These are phyloP conservation scores for Dryadula phaetusa DNA, from an alignment of 2,888 invertebrate species.

Conservation along the genomic window DNA sequence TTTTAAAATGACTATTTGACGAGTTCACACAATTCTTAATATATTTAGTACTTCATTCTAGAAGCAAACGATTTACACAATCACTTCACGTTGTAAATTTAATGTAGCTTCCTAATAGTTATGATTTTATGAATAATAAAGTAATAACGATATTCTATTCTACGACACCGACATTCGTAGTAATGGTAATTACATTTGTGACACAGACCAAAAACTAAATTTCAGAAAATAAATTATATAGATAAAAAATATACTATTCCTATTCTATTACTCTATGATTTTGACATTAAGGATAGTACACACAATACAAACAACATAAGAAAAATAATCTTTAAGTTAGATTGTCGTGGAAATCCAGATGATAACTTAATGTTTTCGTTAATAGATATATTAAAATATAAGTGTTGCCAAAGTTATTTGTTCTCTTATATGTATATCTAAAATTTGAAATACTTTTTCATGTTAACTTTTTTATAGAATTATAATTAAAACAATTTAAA, in stretches of 20 bases:
- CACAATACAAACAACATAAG: too few species aligned
- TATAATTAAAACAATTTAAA: too few species aligned
- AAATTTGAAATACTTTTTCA: too few species aligned
- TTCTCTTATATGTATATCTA: too few species aligned
- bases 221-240: background rate
- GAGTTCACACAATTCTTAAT: background rate
- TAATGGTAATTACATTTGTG: constrained; percentile 1
- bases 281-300: background rate
- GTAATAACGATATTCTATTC: constrained; percentile 24
- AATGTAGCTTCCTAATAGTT: constrained; percentile 26
- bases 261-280: background rate
- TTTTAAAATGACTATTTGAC: background rate
- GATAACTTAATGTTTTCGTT: too few species aligned
- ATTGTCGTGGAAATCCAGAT: too few species aligned
- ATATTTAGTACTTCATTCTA: background rate
- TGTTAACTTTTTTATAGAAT: too few species aligned
- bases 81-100: constrained; percentile 18
- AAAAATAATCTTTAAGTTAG: too few species aligned
- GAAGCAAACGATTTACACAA: background rate
- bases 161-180: constrained; percentile 21
- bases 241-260: background rate
- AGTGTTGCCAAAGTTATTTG: too few species aligned
- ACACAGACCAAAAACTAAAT: background rate
- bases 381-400: too few species aligned
- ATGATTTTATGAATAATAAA: constrained; percentile 31